Evolutionary conservation across 2,888 invertebrate genomes (phyloP).

Genomic region (Lithosia quadra): DNA sequence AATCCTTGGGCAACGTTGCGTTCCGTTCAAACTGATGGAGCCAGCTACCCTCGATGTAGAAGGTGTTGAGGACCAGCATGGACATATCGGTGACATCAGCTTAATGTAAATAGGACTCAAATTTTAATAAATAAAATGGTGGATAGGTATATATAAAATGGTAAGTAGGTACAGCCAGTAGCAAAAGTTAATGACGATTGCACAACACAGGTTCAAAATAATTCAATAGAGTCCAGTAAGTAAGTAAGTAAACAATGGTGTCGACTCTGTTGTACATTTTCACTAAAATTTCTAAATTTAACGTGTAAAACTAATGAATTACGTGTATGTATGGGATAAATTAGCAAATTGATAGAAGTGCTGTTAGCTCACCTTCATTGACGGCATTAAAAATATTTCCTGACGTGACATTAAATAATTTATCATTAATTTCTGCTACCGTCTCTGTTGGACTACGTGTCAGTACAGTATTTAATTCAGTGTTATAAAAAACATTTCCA

Average conservation of each 20-base stretch:
- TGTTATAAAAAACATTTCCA: background rate
- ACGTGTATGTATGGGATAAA: too few species aligned
- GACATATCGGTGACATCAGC: slow-evolving; percentile 88
- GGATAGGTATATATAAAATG: too few species aligned
- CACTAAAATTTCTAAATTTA: too few species aligned
- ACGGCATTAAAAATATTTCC: slow-evolving; percentile 3
- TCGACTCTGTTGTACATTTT: too few species aligned
- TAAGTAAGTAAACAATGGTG: too few species aligned
- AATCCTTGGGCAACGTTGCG: slow-evolving; percentile 86
- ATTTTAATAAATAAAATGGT: too few species aligned
- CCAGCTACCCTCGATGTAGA: slow-evolving; percentile 95
- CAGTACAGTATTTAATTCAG: background rate
- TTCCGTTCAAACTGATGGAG: slow-evolving; percentile 89
- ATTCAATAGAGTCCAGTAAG: too few species aligned
- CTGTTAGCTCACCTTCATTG: background rate
- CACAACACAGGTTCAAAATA: too few species aligned
- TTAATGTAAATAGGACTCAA: too few species aligned
- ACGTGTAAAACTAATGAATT: too few species aligned
- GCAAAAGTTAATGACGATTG: too few species aligned
- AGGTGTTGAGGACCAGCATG: slow-evolving; percentile 90
- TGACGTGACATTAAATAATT: background rate
- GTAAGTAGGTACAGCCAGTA: too few species aligned
- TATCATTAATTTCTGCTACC: background rate
- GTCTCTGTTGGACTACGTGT: background rate
- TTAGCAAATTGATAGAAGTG: background rate